Percentiles rank a stretch among this genome's conserved stretches.
Conservation (phyloP, 2,113 vertebrate species). For the Agelaius phoeniceus region DNA sequence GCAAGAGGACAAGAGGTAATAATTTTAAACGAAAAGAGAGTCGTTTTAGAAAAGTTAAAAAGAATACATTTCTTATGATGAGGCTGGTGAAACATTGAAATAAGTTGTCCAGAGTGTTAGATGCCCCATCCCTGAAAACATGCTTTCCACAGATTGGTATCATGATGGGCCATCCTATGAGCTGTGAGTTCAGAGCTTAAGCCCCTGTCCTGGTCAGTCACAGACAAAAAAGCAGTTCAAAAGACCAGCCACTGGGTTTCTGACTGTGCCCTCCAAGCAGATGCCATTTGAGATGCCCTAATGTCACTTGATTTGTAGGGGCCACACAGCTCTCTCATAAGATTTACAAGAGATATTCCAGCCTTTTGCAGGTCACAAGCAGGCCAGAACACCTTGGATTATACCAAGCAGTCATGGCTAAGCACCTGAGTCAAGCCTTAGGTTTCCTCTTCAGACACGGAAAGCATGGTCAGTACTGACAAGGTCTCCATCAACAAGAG, state of each 20-base stretch:
- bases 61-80: background rate
- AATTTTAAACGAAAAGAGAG: background rate
- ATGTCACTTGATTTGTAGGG: background rate
- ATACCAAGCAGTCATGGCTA: background rate
- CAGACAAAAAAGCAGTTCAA: background rate
- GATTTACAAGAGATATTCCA: background rate
- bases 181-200: background rate
- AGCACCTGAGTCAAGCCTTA: background rate
- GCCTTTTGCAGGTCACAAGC: fast-evolving
- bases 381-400: background rate
- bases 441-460: background rate
- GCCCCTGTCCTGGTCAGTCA: background rate
- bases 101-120: background rate
- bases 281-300: background rate
- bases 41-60: background rate
- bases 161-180: background rate
- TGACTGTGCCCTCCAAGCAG: background rate
- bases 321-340: background rate
- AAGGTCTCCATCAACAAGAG: background rate
- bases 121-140: background rate
- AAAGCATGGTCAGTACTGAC: background rate
- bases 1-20: background rate
- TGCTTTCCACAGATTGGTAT: background rate
- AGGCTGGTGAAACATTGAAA: background rate
- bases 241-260: background rate